Evolutionary conservation across 2,797 vertebrate genomes (phyloP), one percentile per base, ranked within the genome.

Genomic region (Aselliscus stoliczkanus): DNA sequence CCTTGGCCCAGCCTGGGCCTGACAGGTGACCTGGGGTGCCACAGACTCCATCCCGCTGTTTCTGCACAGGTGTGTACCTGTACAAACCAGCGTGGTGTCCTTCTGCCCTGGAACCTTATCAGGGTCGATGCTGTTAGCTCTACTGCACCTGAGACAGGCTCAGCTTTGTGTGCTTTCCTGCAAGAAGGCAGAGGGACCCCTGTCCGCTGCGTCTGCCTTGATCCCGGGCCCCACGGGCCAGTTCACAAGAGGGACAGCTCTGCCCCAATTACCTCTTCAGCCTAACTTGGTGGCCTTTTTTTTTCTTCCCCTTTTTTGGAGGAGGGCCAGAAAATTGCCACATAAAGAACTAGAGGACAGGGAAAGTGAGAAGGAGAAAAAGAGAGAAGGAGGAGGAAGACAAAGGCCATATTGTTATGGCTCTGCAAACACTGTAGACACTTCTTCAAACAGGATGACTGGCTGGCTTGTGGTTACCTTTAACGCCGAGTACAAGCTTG

Each of bases 341-440:
- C 67, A 54, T 90, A 96, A 91, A 97, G 89, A 96, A 97, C 82
- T 1, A 94, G 85, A 93, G 42, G 96, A 96, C 60, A 94, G 62
- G 0, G 73, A 97, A 96, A 96, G 77, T 70, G 91, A 94, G 95
- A 97, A 94, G 93, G 95, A 96, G 90, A 94, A 93, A 97, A 94
- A 93, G 94, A 96, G 7, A 85, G 84, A 75, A 96, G 95, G 84
- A 5, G 42, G 13, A 97, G 88, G 94, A 94, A 86, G 80, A 98
- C 97, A 98, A 98, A 98, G 97, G 89, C 70, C 77, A 92, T 84
- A 97, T 98, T 98, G 95, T 95, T 98, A 97, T 98, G 95, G 97
- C 95, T 97, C 98, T 97, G 96, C 96, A 95, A 97, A 97, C 96
- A 92, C 92, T 97, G 75, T 92, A 96, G 96, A 97, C 76, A 75